Percentiles rank a stretch among this genome's conserved stretches.
phyloP scores from a whole-genome alignment of 1,140 invertebrate species.

The Caligus rogercresseyi region DNA sequence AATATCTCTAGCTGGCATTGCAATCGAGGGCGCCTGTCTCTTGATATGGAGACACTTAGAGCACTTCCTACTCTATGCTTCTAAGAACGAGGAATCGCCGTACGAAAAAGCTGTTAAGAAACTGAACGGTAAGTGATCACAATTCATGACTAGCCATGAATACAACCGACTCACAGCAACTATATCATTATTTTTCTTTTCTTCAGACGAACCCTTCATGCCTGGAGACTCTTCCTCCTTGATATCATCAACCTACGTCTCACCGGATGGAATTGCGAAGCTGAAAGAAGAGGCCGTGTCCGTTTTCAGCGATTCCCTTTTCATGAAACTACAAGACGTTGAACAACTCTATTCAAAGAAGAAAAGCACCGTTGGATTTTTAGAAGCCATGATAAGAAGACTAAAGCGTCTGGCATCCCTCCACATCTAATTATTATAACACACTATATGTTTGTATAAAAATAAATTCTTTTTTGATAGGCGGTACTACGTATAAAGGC shows the following conservation, averaged over 20 bases:
- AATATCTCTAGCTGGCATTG: neutral
- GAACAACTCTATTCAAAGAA: neutral
- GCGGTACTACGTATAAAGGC: neutral
- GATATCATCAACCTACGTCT: neutral
- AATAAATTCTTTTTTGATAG: neutral
- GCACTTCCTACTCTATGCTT: constrained; percentile 9
- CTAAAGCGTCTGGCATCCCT: constrained; percentile 9
- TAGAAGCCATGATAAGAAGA: constrained; percentile 7
- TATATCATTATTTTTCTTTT: neutral
- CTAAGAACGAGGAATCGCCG: neutral
- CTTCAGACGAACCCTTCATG: neutral
- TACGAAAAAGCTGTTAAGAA: constrained; percentile 9
- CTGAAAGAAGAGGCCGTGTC: constrained; percentile 5
- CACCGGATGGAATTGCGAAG: neutral
- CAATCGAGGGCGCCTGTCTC: constrained; percentile 3
- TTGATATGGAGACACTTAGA: constrained; percentile 18
- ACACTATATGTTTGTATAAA: neutral
- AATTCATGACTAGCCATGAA: too few species aligned
- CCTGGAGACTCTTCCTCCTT: neutral
- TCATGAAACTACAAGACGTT: constrained; percentile 6
- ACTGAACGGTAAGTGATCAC: neutral
- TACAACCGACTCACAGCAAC: neutral
- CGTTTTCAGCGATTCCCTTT: neutral
- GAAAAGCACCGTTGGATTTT: neutral
- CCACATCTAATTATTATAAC: constrained; percentile 5